These are phyloP conservation scores for Capitulum mitella DNA, from an alignment of 2,888 invertebrate species.

Conservation along the genomic window DNA sequence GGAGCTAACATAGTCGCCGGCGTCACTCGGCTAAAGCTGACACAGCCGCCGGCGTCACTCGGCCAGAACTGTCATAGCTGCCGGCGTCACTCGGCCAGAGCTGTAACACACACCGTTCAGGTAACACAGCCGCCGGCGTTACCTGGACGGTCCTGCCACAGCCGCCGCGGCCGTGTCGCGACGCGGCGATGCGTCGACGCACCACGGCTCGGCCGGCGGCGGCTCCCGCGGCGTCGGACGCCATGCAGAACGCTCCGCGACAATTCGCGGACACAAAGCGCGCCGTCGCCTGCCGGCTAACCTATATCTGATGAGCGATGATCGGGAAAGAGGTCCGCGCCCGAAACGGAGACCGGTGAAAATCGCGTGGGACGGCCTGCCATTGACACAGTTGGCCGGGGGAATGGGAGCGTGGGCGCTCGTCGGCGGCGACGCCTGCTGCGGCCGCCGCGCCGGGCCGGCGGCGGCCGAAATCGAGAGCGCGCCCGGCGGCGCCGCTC, in stretches of 20 bases:
- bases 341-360: neutral
- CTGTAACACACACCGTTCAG: too few species aligned
- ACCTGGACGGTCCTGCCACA: too few species aligned
- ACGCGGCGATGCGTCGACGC: neutral
- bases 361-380: neutral
- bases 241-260: neutral
- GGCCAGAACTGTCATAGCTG: too few species aligned
- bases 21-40: too few species aligned
- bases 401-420: neutral
- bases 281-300: neutral
- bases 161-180: neutral
- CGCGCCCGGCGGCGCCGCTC: neutral
- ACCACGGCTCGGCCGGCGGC: neutral
- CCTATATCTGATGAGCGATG: neutral
- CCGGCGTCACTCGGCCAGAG: too few species aligned
- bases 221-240: too few species aligned
- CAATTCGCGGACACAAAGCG: neutral
- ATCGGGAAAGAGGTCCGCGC: neutral
- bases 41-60: too few species aligned
- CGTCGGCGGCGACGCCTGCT: neutral
- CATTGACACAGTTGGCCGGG: conserved; percentile 16
- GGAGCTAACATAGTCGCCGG: too few species aligned
- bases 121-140: too few species aligned
- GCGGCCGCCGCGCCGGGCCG: neutral
- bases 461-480: conserved; percentile 15